Conservation (phyloP, 2,888 invertebrate species). For the Harpagoxenus sublaevis region DNA sequence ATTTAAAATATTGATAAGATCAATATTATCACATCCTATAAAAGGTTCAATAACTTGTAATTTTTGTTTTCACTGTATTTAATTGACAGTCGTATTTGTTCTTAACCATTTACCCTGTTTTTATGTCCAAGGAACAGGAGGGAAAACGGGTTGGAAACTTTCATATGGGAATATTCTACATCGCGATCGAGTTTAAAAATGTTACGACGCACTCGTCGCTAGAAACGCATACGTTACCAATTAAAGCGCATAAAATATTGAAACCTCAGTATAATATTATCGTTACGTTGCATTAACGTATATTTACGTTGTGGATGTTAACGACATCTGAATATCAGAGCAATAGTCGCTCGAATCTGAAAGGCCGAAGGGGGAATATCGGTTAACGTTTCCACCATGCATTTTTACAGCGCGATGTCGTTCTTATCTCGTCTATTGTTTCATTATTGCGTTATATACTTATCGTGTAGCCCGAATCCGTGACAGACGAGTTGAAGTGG, state of each 20-base stretch:
- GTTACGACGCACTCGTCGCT: conserved; percentile 16
- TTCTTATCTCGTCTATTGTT: neutral
- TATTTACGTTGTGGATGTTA: conserved; percentile 18
- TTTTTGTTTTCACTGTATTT: conserved; percentile 6
- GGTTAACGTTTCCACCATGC: neutral
- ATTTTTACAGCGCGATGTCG: neutral
- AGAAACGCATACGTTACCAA: conserved; percentile 27
- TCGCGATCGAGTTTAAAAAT: conserved; percentile 30
- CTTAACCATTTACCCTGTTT: conserved; percentile 10
- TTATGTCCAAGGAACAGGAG: neutral
- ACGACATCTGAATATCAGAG: conserved; percentile 13
- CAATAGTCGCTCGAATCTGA: neutral
- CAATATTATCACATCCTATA: conserved; percentile 26
- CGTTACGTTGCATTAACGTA: conserved; percentile 13
- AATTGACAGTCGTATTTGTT: conserved; percentile 19
- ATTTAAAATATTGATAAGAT: conserved; percentile 17
- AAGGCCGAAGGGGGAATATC: neutral
- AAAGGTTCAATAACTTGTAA: neutral
- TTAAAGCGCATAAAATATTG: conserved; percentile 47
- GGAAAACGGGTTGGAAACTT: conserved; percentile 4
- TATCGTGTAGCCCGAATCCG: neutral
- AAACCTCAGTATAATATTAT: conserved; percentile 15
- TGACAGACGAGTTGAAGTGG: neutral
- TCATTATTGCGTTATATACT: neutral
- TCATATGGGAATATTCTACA: conserved; percentile 28